phyloP scores from a whole-genome alignment of 2,797 vertebrate genomes.

The Holocentrus rufus region DNA sequence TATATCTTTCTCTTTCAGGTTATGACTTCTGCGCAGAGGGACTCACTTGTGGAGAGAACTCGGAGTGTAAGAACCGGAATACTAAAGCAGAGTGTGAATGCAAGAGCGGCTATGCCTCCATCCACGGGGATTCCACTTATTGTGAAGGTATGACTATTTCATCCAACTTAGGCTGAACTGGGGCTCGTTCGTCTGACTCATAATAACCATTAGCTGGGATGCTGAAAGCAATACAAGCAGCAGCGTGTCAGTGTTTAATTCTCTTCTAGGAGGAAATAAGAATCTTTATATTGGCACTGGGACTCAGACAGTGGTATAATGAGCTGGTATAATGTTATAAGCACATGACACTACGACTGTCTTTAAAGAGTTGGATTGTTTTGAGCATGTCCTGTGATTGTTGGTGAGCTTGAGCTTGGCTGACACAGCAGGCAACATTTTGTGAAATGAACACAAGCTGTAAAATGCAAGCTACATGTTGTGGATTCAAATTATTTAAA shows the following conservation, averaged over 20 bases:
- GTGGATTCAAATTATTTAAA: too few relatives aligned
- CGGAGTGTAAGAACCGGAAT: slow-evolving; percentile 92
- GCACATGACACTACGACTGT: neutral
- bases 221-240: slow-evolving; percentile 17
- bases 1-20: slow-evolving; percentile 80
- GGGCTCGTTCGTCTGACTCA: slow-evolving; percentile 10
- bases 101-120: slow-evolving; percentile 88
- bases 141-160: slow-evolving; percentile 89
- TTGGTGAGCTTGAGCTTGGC: neutral
- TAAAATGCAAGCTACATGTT: too few relatives aligned
- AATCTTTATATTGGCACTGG: neutral
- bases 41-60: slow-evolving; percentile 93
- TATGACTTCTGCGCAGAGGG: slow-evolving; percentile 95
- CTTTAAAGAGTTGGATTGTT: neutral
- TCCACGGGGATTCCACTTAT: slow-evolving; percentile 90
- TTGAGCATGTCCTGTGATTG: neutral
- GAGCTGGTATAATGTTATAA: slow-evolving; percentile 6
- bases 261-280: slow-evolving; percentile 4
- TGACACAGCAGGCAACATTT: too few relatives aligned
- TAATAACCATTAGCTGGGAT: neutral
- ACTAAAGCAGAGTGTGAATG: slow-evolving; percentile 94
- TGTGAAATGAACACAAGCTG: too few relatives aligned
- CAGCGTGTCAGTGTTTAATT: slow-evolving; percentile 7
- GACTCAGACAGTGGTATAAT: slow-evolving; percentile 15
- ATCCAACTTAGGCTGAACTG: slow-evolving; percentile 1